phyloP scores from a whole-genome alignment of 2,888 invertebrate genomes.

The Pinctada fucata region DNA sequence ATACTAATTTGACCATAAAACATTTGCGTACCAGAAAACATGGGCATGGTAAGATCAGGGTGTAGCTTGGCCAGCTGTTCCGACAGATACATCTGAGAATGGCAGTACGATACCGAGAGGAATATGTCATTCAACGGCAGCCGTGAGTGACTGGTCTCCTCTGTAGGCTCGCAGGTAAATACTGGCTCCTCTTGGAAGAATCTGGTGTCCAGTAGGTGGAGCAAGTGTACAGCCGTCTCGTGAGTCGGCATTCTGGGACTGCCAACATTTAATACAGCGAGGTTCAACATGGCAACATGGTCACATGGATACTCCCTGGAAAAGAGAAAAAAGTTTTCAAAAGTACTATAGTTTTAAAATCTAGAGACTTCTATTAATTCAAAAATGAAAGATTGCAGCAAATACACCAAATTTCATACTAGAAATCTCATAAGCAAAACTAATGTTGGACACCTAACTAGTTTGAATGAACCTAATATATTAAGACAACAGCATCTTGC shows the following conservation, averaged over 20 bases:
- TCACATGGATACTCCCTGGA: conserved; percentile 80
- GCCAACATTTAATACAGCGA: conserved; percentile 96
- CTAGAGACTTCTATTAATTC: neutral
- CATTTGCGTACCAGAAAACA: conserved; percentile 91
- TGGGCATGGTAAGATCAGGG: conserved; percentile 98
- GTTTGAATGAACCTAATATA: no score
- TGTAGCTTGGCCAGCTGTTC: conserved; percentile 94
- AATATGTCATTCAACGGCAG: conserved; percentile 87
- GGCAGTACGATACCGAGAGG: conserved; percentile 86
- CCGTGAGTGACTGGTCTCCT: conserved; percentile 47
- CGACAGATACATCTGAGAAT: conserved; percentile 94
- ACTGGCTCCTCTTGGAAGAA: conserved; percentile 86
- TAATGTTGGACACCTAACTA: no score
- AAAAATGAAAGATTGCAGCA: no score
- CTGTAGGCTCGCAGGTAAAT: conserved; percentile 69
- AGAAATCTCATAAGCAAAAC: no score
- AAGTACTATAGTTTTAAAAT: neutral
- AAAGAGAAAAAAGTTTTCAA: neutral
- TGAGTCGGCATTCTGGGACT: conserved; percentile 94
- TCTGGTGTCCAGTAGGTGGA: conserved; percentile 93
- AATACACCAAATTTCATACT: no score
- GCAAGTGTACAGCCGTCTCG: conserved; percentile 93
- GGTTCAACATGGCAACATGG: conserved; percentile 97
- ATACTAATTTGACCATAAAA: no score
- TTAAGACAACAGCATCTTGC: no score